A percentile compares a stretch with the other conserved stretches of the same genome.
Conservation (phyloP, 2,113 vertebrate species). For the Baryphthengus martii region DNA sequence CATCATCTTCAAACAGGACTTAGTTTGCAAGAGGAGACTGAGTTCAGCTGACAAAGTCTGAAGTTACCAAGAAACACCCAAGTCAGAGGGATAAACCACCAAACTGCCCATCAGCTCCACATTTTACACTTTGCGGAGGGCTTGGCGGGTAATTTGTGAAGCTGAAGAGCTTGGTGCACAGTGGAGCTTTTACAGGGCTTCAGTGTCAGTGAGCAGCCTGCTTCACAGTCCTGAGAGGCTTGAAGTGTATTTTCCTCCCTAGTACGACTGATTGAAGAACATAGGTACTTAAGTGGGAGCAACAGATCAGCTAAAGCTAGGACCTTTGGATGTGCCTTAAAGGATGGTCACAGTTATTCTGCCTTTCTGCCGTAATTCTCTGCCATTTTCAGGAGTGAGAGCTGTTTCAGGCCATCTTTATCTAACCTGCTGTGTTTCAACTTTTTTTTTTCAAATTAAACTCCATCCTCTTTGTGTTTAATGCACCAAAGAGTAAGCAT, state of each 20-base stretch:
- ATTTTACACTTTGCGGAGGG: rapidly evolving
- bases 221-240: not conserved
- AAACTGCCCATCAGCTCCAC: not conserved
- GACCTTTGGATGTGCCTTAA: not conserved
- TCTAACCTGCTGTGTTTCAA: not conserved
- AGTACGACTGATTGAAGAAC: rapidly evolving
- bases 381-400: not conserved
- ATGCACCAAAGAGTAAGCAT: not conserved
- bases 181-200: not conserved
- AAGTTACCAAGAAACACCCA: not conserved
- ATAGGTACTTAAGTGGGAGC: not conserved
- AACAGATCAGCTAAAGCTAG: not conserved
- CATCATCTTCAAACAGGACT: not conserved
- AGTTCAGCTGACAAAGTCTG: not conserved
- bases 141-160: not conserved
- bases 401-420: not conserved
- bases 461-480: constrained; percentile 1
- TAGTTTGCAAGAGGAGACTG: not conserved
- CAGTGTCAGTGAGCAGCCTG: not conserved
- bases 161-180: not conserved
- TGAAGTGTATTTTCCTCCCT: not conserved
- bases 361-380: not conserved
- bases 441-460: not conserved
- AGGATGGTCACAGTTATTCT: not conserved
- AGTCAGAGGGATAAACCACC: not conserved